A percentile compares a stretch with the other conserved stretches of the same genome.
phyloP scores from a whole-genome alignment of 2,113 vertebrate species.

The Clarias macrocephalus region DNA sequence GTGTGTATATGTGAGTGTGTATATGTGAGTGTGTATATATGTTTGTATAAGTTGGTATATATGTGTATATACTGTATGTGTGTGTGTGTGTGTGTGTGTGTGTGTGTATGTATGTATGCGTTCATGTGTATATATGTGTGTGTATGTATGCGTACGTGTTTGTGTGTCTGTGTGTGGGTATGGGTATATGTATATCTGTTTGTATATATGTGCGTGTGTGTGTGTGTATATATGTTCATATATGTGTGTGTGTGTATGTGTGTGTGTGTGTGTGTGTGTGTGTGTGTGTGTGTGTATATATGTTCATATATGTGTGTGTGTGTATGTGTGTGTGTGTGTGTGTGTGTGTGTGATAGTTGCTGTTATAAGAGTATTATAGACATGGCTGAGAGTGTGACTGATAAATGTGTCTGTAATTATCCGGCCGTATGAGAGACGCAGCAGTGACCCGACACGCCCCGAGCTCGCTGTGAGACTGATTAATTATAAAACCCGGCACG shows the following conservation, averaged over 20 bases:
- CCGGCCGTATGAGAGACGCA: neutral
- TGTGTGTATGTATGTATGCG: too few species aligned
- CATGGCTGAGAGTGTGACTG: neutral
- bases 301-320: neutral
- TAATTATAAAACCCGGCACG: neutral
- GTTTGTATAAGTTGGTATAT: too few species aligned
- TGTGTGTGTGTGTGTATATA: neutral
- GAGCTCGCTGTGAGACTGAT: neutral
- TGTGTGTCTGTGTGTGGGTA: too few species aligned
- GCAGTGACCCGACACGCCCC: neutral
- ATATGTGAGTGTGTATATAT: too few species aligned
- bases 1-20: too few species aligned
- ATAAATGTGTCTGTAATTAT: neutral
- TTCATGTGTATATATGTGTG: too few species aligned
- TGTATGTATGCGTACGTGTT: too few species aligned
- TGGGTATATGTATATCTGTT: too few species aligned
- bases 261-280: neutral
- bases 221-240: too few species aligned
- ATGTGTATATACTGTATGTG: too few species aligned
- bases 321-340: neutral
- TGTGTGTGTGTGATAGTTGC: neutral
- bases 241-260: neutral
- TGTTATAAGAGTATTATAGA: neutral
- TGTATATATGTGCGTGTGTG: too few species aligned
- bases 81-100: too few species aligned